Base-by-base conservation (phyloP, 2,113 vertebrate species). In the Cyanoliseus patagonus region DNA sequence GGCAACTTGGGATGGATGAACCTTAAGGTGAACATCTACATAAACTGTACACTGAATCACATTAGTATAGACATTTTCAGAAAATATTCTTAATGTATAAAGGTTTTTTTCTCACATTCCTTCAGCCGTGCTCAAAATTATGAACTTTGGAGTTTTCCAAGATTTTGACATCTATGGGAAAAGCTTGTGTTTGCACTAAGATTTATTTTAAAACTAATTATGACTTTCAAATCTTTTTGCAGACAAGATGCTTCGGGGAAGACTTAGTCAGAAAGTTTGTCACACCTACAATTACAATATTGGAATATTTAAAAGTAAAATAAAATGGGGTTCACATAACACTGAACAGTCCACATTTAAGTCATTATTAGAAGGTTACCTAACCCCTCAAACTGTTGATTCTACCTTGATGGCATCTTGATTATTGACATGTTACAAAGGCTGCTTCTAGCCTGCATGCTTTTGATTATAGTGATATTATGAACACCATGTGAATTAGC, bases 321-420 rank as follows among this genome's bases (percentile, higher is more conserved):
- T 25, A 55, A 44, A 83, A 59, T 1, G 3, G 6, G 11, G 24
- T 68, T 82, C 51, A 39, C 22, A 12, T 42, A 61, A 39, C 11
- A 64, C 18, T 63, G 19, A 90, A 46, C 7, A 51, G 6, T 55
- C 20, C 18, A 27, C 42, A 22, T 72, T 81, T 75, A 64, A 74
- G 46, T 67, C 23, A 64, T 25, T 80, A 44, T 44, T 63, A 53
- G 22, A 53, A 66, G 16, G 27, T 47, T 76, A 64, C 31, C 13
- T 85, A 79, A 57, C 5, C 9, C 17, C 33, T 64, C 39, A 64
- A 25, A 70, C 63, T 81, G 10, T 70, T 81, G 68, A 78, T 90
- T 92, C 47, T 47, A 83, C 28, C 42, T 83, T 88, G 53, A 74
- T 80, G 62, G 74, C 42, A 82, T 61, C 41, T 92, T 92, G 42